Evolutionary conservation across 2,888 invertebrate genomes (phyloP).

Genomic region (Fissipunctia ypsillon): DNA sequence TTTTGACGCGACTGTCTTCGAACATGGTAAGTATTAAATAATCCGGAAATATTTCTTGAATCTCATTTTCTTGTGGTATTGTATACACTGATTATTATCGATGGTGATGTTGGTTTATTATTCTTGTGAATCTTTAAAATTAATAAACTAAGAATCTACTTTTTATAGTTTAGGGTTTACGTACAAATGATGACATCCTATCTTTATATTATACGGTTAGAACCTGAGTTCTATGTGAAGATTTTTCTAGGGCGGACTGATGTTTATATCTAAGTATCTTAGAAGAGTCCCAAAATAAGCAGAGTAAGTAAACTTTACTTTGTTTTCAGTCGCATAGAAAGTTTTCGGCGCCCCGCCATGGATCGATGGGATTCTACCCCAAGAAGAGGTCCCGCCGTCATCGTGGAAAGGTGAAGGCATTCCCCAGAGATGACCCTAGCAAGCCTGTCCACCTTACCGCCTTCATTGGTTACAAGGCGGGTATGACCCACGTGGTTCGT

Average conservation of each 20-base stretch:
- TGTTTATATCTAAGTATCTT: slow-evolving; percentile 33
- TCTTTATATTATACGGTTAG: slow-evolving; percentile 92
- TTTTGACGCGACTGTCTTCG: slow-evolving; percentile 84
- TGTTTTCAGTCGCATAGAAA: slow-evolving; percentile 98
- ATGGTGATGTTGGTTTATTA: background rate
- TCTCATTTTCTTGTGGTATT: background rate
- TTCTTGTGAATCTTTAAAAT: background rate
- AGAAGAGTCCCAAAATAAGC: fast-evolving
- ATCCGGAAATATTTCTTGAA: slow-evolving; percentile 44
- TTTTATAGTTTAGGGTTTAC: slow-evolving; percentile 19
- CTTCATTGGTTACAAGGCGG: slow-evolving; percentile 99
- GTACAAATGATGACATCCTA: slow-evolving; percentile 92
- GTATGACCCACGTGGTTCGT: slow-evolving; percentile 99
- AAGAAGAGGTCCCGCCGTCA: slow-evolving; percentile 99
- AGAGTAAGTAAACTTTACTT: background rate
- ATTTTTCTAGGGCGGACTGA: slow-evolving; percentile 95
- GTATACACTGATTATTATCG: fast-evolving
- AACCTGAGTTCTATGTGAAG: slow-evolving; percentile 92
- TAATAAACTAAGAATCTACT: too few species aligned
- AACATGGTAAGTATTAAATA: slow-evolving; percentile 80
- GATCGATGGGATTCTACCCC: slow-evolving; percentile 99
- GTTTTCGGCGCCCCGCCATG: slow-evolving; percentile 99
- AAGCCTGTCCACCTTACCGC: slow-evolving; percentile 99
- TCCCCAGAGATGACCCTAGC: slow-evolving; percentile 98
- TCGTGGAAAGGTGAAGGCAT: slow-evolving; percentile 99